Base-by-base conservation (phyloP, 2,888 invertebrate genomes). In the Phyllotreta striolata region DNA sequence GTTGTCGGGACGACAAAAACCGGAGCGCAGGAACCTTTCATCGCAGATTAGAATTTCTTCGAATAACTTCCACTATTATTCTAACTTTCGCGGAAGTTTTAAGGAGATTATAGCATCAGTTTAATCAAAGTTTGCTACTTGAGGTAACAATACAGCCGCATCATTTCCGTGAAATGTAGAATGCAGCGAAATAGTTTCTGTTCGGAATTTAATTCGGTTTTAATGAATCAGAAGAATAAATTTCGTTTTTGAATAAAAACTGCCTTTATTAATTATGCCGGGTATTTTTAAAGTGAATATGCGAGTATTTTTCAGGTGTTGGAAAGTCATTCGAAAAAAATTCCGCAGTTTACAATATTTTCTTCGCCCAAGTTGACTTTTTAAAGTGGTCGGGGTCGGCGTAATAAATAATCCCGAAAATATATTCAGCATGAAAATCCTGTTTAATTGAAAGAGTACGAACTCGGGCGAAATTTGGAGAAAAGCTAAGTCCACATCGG, bases 101-200 rank as follows among this genome's bases (percentile, higher is more conserved):
- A 9, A 57, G 44, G 37, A 47, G 44, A 57, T 57, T 44, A 56
- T 44, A 37, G 55, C 55, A 46, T 35, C 46, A 38, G n/a, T 57
- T 57, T 57, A 46, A 46, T 57, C 56, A 57, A 57, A 57, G 46
- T 57, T 57, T 57, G 37, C 14, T 57, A 57, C 46, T 57, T 57
- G 56, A 57, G 56, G 46, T 57, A 57, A 57, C 56, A 57, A 46
- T 37, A 49, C 49, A 49, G 37, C 35, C 35, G 37, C n/a, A 49
- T 49, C 37, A 14, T 35, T 10, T 49, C 37, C 35, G 6, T 35
- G 49, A 49, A 49, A 49, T 49, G 49, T 49, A 49, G 49, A 49
- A 49, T 34, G 8, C 10, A 49, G 49, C 3, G 49, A 35, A 47
- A 49, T 49, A 49, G 49, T 49, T 49, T 49, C 37, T 35, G 35